Conservation (phyloP, 35 echinoderm and acorn worm genomes). For the Anneissia japonica region DNA sequence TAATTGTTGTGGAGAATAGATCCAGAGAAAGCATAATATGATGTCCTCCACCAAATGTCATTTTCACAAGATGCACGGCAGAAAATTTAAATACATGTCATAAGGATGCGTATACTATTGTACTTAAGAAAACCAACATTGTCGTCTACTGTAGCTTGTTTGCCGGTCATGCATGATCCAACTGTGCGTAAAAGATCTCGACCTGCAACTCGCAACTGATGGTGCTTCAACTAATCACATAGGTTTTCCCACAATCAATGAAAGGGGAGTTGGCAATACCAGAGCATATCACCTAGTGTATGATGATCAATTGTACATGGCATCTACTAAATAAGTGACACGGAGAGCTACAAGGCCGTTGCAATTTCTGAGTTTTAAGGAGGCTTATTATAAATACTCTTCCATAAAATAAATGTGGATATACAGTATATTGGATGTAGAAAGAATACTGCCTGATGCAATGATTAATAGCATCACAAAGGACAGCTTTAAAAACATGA, state of each 20-base stretch:
- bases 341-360: background rate
- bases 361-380: background rate
- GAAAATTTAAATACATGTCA: background rate
- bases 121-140: background rate
- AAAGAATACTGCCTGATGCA: background rate
- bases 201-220: too few relatives aligned
- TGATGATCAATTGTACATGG: background rate
- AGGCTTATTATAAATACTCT: background rate
- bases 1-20: background rate
- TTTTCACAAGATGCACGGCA: too few relatives aligned
- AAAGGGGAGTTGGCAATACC: background rate
- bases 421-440: background rate
- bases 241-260: constrained; percentile 1
- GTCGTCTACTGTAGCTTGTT: too few relatives aligned
- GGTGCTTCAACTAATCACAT: background rate
- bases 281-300: background rate
- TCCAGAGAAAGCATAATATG: background rate
- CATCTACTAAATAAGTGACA: background rate
- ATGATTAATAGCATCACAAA: too few relatives aligned
- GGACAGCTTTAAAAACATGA: background rate
- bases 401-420: background rate
- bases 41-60: background rate
- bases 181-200: background rate
- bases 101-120: background rate
- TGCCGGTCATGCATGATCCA: background rate